Percentiles rank a stretch among this genome's conserved stretches.
Evolutionary conservation across 1,140 invertebrate species (phyloP).

Genomic region (Meloidogyne hapla): DNA sequence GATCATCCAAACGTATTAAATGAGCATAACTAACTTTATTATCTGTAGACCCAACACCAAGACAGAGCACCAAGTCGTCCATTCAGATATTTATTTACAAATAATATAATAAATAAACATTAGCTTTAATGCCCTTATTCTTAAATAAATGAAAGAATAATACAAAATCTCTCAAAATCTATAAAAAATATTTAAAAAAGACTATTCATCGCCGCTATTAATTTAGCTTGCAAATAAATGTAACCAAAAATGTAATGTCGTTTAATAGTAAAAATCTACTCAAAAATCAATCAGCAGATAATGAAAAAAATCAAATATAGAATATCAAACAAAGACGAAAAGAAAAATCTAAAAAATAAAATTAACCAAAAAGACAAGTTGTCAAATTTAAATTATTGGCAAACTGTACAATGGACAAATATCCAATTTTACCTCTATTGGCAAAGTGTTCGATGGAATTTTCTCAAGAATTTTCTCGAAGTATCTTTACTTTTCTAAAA

Average conservation of each 20-base stretch:
- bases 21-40: conserved; percentile 3
- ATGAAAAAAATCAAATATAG: too few relatives aligned
- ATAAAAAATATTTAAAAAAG: too few relatives aligned
- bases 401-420: background rate
- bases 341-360: too few relatives aligned
- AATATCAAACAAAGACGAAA: too few relatives aligned
- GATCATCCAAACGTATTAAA: background rate
- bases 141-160: background rate
- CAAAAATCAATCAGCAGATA: too few relatives aligned
- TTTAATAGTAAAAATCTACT: too few relatives aligned
- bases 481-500: too few relatives aligned
- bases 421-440: background rate
- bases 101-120: background rate
- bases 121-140: background rate
- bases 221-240: too few relatives aligned
- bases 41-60: background rate
- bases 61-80: background rate
- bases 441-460: background rate
- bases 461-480: background rate
- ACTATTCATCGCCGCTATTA: too few relatives aligned
- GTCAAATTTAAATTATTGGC: background rate
- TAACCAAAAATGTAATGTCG: too few relatives aligned
- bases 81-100: background rate
- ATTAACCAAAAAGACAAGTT: too few relatives aligned
- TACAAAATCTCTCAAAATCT: background rate